Conservation (phyloP, 2,797 vertebrate genomes). For the Aphelocoma californica region DNA sequence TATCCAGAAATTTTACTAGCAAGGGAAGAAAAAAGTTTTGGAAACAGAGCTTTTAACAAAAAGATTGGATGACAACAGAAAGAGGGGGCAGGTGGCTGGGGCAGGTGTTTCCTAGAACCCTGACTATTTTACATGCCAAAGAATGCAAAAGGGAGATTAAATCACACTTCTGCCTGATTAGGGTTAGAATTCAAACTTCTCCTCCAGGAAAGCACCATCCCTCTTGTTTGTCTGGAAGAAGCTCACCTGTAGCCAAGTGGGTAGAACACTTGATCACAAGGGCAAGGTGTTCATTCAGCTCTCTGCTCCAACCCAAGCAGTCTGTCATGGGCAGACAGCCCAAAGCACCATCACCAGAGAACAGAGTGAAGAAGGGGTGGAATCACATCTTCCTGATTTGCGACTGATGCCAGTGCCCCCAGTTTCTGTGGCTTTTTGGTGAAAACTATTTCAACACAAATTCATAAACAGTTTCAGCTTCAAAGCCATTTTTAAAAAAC, state of each 20-base stretch:
- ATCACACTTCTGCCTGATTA: not conserved
- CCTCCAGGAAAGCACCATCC: not conserved
- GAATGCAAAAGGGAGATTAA: not conserved
- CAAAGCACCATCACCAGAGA: not conserved
- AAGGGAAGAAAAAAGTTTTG: not conserved
- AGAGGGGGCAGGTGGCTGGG: not conserved
- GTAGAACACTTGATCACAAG: not conserved
- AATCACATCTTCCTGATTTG: not conserved
- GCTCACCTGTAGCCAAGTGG: not conserved
- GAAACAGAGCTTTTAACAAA: not conserved
- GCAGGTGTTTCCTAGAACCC: not conserved
- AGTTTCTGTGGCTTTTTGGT: rapidly evolving
- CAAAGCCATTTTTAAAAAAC: not conserved
- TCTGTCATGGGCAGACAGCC: not conserved
- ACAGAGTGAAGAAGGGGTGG: not conserved
- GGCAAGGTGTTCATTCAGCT: rapidly evolving
- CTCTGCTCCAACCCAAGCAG: rapidly evolving
- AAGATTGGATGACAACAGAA: not conserved
- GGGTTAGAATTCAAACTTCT: not conserved
- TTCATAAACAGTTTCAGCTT: not conserved
- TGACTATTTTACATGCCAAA: not conserved
- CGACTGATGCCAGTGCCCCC: not conserved
- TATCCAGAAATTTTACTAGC: not conserved
- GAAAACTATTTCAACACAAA: not conserved
- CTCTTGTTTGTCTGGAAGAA: not conserved